phyloP scores from a whole-genome alignment of 2,797 vertebrate species.

The Spinus pinus region DNA sequence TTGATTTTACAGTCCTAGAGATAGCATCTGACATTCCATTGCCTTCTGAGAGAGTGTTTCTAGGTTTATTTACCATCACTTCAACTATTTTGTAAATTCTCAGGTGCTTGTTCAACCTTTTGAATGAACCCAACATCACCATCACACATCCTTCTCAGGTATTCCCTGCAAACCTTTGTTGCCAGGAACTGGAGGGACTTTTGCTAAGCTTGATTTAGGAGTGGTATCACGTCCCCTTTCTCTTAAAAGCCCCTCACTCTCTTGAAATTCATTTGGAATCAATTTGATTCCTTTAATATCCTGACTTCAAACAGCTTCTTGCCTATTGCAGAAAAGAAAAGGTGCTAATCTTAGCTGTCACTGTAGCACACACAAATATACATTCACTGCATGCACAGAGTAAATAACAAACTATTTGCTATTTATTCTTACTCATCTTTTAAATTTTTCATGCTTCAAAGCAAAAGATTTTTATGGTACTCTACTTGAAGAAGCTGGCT shows the following conservation, averaged over 20 bases:
- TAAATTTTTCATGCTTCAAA: slow-evolving; percentile 49
- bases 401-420: neutral
- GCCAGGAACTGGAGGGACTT: neutral
- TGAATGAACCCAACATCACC: neutral
- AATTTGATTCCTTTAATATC: neutral
- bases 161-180: neutral
- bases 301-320: neutral
- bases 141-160: neutral
- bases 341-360: neutral
- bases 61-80: neutral
- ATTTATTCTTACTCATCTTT: slow-evolving; percentile 53
- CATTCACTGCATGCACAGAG: neutral
- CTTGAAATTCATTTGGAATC: neutral
- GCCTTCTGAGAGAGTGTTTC: neutral
- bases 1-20: neutral
- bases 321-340: neutral
- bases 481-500: slow-evolving; percentile 57
- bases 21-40: neutral
- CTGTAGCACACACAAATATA: neutral
- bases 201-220: neutral
- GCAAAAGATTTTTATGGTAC: slow-evolving; percentile 42
- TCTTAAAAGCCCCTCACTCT: neutral
- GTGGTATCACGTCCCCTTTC: neutral
- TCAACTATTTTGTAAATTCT: neutral
- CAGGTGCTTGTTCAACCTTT: neutral